Evolutionary conservation across 2,113 vertebrate species (phyloP).

Genomic region (Trichechus manatus): DNA sequence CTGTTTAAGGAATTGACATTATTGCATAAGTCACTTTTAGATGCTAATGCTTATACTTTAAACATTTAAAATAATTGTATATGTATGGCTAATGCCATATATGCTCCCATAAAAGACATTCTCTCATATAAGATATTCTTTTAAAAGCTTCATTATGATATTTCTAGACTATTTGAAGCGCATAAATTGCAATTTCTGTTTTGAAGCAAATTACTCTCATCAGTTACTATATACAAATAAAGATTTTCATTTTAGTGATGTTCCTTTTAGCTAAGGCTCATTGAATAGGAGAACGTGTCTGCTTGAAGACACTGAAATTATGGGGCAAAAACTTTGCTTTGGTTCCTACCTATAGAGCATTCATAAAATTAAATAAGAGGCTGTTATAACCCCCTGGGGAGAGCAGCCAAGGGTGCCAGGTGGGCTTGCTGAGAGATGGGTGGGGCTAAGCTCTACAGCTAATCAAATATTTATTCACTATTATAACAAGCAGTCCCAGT

Average conservation of each 20-base stretch:
- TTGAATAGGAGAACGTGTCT: background rate
- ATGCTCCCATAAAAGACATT: background rate
- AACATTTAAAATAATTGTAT: background rate
- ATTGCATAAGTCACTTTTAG: background rate
- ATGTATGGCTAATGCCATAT: background rate
- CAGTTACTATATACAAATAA: constrained; percentile 53
- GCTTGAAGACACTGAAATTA: background rate
- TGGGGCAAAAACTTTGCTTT: background rate
- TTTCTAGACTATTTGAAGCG: constrained; percentile 28
- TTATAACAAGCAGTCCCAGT: background rate
- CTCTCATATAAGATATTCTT: constrained; percentile 1
- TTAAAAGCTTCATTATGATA: constrained; percentile 28
- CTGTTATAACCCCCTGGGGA: background rate
- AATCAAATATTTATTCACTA: background rate
- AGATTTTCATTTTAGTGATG: background rate
- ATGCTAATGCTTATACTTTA: background rate
- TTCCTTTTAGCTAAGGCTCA: background rate
- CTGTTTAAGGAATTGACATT: background rate
- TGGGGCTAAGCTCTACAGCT: background rate
- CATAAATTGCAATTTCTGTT: constrained; percentile 30
- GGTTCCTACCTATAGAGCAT: background rate
- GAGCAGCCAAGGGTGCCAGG: background rate
- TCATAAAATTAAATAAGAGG: background rate
- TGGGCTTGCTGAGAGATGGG: background rate
- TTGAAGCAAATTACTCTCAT: constrained; percentile 58